These are phyloP conservation scores for Notothenia rossii DNA, from an alignment of 2,113 vertebrate genomes.

Conservation along the genomic window DNA sequence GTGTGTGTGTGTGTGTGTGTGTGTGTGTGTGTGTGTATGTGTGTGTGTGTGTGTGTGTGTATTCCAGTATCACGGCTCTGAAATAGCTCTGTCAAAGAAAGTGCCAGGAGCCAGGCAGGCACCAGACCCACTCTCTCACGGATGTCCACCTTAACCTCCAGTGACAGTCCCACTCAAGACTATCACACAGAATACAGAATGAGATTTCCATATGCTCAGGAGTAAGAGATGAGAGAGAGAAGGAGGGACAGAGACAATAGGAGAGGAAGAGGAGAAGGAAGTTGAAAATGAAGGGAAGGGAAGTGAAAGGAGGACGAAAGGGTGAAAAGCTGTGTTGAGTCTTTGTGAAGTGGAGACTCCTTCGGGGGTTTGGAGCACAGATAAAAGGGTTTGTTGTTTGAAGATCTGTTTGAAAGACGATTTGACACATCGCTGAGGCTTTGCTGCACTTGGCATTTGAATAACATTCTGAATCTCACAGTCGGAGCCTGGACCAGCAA, in stretches of 20 bases:
- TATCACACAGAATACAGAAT: slow-evolving; percentile 34
- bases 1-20: too few relatives aligned
- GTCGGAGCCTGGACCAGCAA: slow-evolving; percentile 23
- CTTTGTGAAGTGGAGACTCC: slow-evolving; percentile 38
- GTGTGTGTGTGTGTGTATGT: too few relatives aligned
- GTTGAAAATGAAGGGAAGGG: slow-evolving; percentile 28
- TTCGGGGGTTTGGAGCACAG: slow-evolving; percentile 42
- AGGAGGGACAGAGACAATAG: slow-evolving; percentile 24
- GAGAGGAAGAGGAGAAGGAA: slow-evolving; percentile 44
- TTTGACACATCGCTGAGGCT: slow-evolving; percentile 41
- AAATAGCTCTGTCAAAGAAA: slow-evolving; percentile 67
- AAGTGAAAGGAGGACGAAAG: slow-evolving; percentile 22
- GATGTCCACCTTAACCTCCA: slow-evolving; percentile 42
- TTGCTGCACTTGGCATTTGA: slow-evolving; percentile 54
- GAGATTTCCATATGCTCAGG: slow-evolving; percentile 53
- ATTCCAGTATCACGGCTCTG: slow-evolving; percentile 60
- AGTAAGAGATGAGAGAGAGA: slow-evolving; percentile 33
- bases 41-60: slow-evolving; percentile 10
- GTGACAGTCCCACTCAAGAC: slow-evolving; percentile 20
- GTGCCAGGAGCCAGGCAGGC: slow-evolving; percentile 57
- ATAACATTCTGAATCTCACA: slow-evolving; percentile 41
- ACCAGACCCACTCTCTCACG: slow-evolving; percentile 48
- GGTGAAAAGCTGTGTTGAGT: slow-evolving; percentile 28
- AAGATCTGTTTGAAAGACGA: slow-evolving; percentile 53
- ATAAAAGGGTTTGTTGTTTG: slow-evolving; percentile 60